Evolutionary conservation across 2,113 vertebrate species (phyloP), one percentile per base, ranked within the genome.

Genomic region (Menura novaehollandiae): DNA sequence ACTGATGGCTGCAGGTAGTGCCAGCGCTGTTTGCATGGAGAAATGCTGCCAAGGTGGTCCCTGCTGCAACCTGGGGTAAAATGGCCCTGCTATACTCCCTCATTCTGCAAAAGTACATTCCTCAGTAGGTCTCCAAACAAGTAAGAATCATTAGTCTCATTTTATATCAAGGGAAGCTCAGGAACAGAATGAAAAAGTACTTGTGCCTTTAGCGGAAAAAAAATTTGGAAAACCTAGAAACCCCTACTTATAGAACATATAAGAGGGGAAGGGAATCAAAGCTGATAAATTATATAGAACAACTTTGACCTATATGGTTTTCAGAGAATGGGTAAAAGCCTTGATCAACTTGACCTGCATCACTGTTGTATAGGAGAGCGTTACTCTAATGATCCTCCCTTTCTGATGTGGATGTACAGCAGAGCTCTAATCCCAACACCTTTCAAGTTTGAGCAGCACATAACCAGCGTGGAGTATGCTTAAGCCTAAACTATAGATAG

Each of bases 371-470:
- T 69, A 78, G 62, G 51, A 92, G 28, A 94, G 30, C 1, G 3
- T 92, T 87, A 76, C 80, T 93, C 60, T 95, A 92, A 92, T 87
- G 71, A 85, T 95, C 90, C 81, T 93, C 86, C 51, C 68, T 76
- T 75, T 95, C 79, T 88, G 90, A 93, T 95, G 68, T 94, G 82
- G 37, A 81, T 67, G 46, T 90, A 86, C 59, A 95, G 64, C 76
- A 85, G 94, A 85, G 89, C 80, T 95, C 86, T 95, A 95, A 95
- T 97, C 91, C 89, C 32, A 17, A 71, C 56, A 92, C 27, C 83
- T 95, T 96, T 92, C 88, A 97, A 97, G 88, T 96, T 0, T 79
- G 74, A 96, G 92, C 79, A 64, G 73, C 88, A 77, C 41, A 93
- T 68, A 95, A 87, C 64, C 89, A 96, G 95, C 56, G 0, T 91